phyloP scores from a whole-genome alignment of 2,113 vertebrate species.

The Eulacestoma nigropectus region DNA sequence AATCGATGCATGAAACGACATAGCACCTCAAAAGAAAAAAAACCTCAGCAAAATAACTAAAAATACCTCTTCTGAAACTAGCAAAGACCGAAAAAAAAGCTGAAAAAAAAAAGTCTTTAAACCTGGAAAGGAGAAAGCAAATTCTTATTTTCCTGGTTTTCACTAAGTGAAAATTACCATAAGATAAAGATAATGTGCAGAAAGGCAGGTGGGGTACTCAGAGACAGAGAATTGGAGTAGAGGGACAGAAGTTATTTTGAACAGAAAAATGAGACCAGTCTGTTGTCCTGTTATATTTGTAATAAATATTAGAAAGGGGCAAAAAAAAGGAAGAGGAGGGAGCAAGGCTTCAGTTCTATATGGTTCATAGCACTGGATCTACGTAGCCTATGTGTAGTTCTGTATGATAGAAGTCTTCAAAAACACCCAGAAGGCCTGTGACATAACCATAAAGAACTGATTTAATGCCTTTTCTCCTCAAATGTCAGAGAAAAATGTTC shows the following conservation, averaged over 20 bases:
- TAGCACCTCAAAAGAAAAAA: not conserved
- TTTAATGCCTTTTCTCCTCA: not conserved
- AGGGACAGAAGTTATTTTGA: not conserved
- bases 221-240: not conserved
- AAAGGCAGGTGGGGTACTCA: not conserved
- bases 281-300: not conserved
- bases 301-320: not conserved
- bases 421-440: not conserved
- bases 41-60: not conserved
- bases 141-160: not conserved
- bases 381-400: not conserved
- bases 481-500: not conserved
- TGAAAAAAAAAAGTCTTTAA: not conserved
- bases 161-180: not conserved
- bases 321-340: not conserved
- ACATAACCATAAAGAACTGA: not conserved
- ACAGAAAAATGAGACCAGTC: not conserved
- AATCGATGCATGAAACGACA: constrained; percentile 26
- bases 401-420: not conserved
- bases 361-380: not conserved
- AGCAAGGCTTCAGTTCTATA: not conserved
- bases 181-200: not conserved
- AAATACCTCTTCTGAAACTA: not conserved
- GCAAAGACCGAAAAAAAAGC: not conserved
- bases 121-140: not conserved